These are phyloP conservation scores for Cichlasoma orientale DNA, from an alignment of 2,797 vertebrate species.

Conservation along the genomic window DNA sequence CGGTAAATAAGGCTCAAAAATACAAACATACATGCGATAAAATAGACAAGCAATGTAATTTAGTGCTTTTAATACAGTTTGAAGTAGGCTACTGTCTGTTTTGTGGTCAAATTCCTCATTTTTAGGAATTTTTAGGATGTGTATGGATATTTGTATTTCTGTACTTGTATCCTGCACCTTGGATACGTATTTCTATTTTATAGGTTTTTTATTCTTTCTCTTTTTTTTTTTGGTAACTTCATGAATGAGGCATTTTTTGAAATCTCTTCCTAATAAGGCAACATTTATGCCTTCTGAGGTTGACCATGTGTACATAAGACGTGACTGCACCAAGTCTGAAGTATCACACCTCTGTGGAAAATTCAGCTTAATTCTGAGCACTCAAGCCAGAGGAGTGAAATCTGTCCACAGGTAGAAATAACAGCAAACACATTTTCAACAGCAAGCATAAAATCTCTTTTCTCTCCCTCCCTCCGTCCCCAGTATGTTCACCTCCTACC, in stretches of 20 bases:
- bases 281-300: background rate
- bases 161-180: too few relatives aligned
- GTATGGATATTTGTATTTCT: too few relatives aligned
- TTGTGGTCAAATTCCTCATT: background rate
- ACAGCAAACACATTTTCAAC: background rate
- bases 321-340: background rate
- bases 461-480: background rate
- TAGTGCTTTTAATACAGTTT: background rate
- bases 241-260: background rate
- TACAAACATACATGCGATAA: background rate
- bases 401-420: conserved; percentile 24
- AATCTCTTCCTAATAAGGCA: background rate
- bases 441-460: background rate
- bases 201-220: too few relatives aligned
- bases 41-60: background rate
- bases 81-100: background rate
- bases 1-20: conserved; percentile 52
- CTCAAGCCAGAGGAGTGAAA: conserved; percentile 18
- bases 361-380: conserved; percentile 1
- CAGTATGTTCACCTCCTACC: conserved; percentile 92
- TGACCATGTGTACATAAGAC: background rate
- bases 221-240: too few relatives aligned
- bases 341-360: background rate
- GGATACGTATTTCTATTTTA: too few relatives aligned
- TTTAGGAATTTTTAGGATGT: too few relatives aligned